Conservation (phyloP, 2,113 vertebrate species). For the Onychorhynchus coronatus region DNA sequence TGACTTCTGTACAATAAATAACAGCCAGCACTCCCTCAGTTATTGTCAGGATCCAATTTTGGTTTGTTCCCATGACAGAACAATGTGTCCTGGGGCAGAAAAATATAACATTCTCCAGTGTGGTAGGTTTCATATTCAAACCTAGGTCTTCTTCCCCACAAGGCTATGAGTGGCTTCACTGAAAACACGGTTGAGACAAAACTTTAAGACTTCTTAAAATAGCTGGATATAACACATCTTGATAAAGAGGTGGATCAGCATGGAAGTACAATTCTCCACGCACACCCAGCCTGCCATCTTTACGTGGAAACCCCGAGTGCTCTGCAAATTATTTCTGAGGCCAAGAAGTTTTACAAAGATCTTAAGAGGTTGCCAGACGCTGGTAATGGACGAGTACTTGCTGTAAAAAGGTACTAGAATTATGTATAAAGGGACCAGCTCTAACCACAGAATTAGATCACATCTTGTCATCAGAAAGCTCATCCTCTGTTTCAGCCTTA, state of each 20-base stretch:
- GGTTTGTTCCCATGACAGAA: background rate
- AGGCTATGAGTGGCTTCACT: background rate
- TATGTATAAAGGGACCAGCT: background rate
- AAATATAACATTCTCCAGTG: background rate
- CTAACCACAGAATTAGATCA: background rate
- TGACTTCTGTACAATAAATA: background rate
- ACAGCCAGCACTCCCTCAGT: background rate
- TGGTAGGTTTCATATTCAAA: background rate
- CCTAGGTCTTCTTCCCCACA: background rate
- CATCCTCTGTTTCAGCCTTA: background rate
- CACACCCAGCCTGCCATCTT: background rate
- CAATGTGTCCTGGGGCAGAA: background rate
- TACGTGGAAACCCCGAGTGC: background rate
- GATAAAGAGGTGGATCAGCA: background rate
- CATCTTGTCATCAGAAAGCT: background rate
- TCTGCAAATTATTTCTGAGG: background rate
- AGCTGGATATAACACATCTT: background rate
- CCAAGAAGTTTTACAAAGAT: background rate
- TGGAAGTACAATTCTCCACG: background rate
- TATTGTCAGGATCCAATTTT: background rate
- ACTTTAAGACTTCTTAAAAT: background rate
- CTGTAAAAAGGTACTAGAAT: background rate
- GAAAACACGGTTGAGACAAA: background rate
- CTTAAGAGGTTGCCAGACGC: background rate
- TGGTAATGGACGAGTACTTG: background rate